phyloP scores from a whole-genome alignment of 2,888 invertebrate genomes.

The Drosophila parthenogenetica region DNA sequence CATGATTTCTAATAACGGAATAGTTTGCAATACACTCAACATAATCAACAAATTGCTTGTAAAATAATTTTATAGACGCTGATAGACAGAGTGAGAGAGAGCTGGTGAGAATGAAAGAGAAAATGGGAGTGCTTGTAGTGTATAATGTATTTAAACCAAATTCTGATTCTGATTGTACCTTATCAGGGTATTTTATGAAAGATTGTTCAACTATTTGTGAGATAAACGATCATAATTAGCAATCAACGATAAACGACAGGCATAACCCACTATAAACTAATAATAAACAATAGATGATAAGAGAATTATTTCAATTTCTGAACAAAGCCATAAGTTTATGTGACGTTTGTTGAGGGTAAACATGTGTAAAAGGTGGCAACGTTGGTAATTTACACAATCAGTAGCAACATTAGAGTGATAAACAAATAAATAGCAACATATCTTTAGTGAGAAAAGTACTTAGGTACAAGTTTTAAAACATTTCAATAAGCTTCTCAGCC shows the following conservation, averaged over 20 bases:
- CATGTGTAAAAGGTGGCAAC: neutral
- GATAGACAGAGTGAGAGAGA: neutral
- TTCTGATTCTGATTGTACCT: neutral
- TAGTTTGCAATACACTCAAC: constrained; percentile 19
- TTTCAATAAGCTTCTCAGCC: constrained; percentile 69
- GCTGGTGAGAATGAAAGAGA: neutral
- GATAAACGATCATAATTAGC: constrained; percentile 4
- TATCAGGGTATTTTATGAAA: constrained; percentile 1
- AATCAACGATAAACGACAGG: neutral
- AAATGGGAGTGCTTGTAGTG: neutral
- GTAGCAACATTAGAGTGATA: neutral
- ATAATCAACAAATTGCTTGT: constrained; percentile 46
- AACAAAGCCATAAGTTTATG: neutral
- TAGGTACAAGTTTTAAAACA: constrained; percentile 2
- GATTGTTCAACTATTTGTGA: constrained; percentile 1
- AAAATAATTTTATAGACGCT: constrained; percentile 26
- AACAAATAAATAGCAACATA: neutral
- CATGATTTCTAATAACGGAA: constrained; percentile 24
- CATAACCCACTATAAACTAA: constrained; percentile 1
- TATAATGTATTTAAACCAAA: neutral
- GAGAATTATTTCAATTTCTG: neutral
- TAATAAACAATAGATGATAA: neutral
- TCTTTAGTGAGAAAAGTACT: no score
- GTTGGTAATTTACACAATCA: neutral
- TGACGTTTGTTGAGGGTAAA: neutral